phyloP scores from a whole-genome alignment of 2,113 vertebrate species.

The Vicugna pacos region DNA sequence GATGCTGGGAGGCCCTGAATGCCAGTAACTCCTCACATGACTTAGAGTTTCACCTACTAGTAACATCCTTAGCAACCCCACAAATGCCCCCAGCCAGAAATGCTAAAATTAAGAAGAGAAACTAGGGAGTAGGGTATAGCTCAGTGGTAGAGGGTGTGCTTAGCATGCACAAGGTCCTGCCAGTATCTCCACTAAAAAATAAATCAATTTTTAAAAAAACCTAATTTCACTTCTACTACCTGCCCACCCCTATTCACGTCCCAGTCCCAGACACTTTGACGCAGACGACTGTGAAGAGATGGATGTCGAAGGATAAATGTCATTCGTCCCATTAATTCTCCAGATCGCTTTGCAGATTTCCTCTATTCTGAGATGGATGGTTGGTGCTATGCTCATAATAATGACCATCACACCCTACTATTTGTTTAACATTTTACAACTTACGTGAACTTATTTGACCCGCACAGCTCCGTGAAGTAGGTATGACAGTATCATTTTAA shows the following conservation, averaged over 20 bases:
- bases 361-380: conserved; percentile 49
- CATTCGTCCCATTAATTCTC: conserved; percentile 68
- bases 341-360: conserved; percentile 25
- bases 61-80: not conserved
- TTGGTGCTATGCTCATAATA: conserved; percentile 36
- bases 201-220: no score
- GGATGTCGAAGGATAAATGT: conserved; percentile 53
- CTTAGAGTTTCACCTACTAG: no score
- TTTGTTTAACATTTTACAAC: conserved; percentile 75
- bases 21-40: not conserved
- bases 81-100: not conserved
- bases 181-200: no score
- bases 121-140: no score
- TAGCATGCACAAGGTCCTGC: no score
- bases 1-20: not conserved
- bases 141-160: no score
- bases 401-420: conserved; percentile 69
- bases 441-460: conserved; percentile 39
- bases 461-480: not conserved
- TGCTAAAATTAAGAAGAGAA: not conserved
- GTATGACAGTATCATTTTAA: not conserved
- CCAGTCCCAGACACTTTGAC: not conserved
- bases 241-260: not conserved
- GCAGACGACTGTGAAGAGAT: conserved; percentile 15
- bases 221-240: not conserved